Percentiles rank a stretch among this genome's conserved stretches.
Evolutionary conservation across 2,113 vertebrate species (phyloP).

Genomic region (Toxotes chatareus): DNA sequence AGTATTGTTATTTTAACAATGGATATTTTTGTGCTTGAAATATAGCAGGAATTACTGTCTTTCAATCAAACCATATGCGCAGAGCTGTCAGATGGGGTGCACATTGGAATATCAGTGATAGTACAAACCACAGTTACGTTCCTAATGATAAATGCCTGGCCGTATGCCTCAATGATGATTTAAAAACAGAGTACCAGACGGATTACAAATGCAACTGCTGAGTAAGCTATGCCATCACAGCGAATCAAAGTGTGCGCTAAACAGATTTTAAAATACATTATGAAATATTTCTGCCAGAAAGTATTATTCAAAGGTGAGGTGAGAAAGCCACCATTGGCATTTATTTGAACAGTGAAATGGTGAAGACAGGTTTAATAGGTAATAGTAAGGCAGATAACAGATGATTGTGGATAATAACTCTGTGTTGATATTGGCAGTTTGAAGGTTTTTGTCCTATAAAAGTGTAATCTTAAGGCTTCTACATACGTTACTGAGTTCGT

Average conservation of each 20-base stretch:
- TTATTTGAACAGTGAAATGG: constrained; percentile 21
- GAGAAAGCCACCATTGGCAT: constrained; percentile 42
- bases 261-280: constrained; percentile 7
- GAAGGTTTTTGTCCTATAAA: constrained; percentile 25
- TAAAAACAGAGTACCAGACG: constrained; percentile 41
- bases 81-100: not conserved
- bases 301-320: not conserved
- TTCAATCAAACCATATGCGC: constrained; percentile 25
- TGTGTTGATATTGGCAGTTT: constrained; percentile 58
- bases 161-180: not conserved
- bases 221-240: constrained; percentile 8
- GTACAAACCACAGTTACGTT: constrained; percentile 21
- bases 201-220: constrained; percentile 38
- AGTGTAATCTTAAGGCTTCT: constrained; percentile 68
- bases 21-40: constrained; percentile 5
- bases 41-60: not conserved
- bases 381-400: constrained; percentile 61
- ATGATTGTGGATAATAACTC: constrained; percentile 25
- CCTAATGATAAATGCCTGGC: constrained; percentile 31
- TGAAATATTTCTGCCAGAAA: constrained; percentile 28
- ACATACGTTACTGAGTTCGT: constrained; percentile 29
- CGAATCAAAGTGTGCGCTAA: constrained; percentile 26
- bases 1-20: not conserved
- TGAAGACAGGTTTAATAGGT: constrained; percentile 23
- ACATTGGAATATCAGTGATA: not conserved